A percentile compares a stretch with the other conserved stretches of the same genome.
Evolutionary conservation across 2,113 vertebrate genomes (phyloP).

Genomic region (Nanorana parkeri): DNA sequence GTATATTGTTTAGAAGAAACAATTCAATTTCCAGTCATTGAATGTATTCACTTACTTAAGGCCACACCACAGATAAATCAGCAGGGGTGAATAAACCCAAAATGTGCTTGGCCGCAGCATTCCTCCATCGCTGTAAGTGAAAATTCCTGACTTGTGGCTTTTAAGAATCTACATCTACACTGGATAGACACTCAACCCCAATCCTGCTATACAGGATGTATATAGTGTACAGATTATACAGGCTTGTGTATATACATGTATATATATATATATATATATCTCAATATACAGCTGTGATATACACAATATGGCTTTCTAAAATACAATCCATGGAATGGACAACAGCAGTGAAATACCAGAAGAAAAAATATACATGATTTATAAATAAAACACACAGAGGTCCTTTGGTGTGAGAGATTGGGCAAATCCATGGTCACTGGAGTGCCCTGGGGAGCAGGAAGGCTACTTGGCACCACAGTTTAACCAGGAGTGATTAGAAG

Average conservation of each 20-base stretch:
- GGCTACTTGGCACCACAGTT: conserved; percentile 18
- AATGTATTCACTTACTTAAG: no score
- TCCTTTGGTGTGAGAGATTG: conserved; percentile 34
- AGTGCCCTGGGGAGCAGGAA: neutral
- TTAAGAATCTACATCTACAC: conserved; percentile 14
- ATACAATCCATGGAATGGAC: conserved; percentile 41
- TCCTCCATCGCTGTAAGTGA: conserved; percentile 1
- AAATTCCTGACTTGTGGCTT: conserved; percentile 20
- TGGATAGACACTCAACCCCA: conserved; percentile 23
- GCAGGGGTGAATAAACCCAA: neutral
- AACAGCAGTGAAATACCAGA: conserved; percentile 19
- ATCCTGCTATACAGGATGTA: conserved; percentile 43
- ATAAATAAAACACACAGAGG: conserved; percentile 24
- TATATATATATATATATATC: conserved; percentile 51
- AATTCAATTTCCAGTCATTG: neutral
- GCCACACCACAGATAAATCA: neutral
- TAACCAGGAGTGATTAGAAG: conserved; percentile 23
- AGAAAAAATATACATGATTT: neutral
- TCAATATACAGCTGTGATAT: conserved; percentile 56
- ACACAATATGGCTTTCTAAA: conserved; percentile 58
- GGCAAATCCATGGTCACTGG: neutral
- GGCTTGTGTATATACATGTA: no score
- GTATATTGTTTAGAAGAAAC: neutral
- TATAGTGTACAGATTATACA: conserved; percentile 55
- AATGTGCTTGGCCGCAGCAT: conserved; percentile 33